phyloP scores from a whole-genome alignment of 2,888 invertebrate genomes.

The Agelastica alni region DNA sequence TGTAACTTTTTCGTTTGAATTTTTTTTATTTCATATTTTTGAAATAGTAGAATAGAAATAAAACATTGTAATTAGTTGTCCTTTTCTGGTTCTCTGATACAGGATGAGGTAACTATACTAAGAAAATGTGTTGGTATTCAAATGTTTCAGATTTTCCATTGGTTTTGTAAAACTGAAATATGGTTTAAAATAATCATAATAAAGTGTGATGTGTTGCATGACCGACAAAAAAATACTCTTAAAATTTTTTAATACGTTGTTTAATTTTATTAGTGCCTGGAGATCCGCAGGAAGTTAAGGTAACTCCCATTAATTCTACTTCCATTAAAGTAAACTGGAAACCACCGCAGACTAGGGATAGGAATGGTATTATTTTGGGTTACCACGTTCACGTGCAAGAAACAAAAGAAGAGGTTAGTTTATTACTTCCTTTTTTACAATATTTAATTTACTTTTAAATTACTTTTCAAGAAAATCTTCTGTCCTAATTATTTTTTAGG shows the following conservation, averaged over 20 bases:
- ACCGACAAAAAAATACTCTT: slow-evolving; percentile 19
- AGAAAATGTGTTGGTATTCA: slow-evolving; percentile 72
- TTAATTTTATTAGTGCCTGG: too few relatives aligned
- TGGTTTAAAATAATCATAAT: slow-evolving; percentile 41
- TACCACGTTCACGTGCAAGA: slow-evolving; percentile 97
- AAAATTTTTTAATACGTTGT: too few relatives aligned
- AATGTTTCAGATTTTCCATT: slow-evolving; percentile 58
- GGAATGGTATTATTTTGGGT: slow-evolving; percentile 93
- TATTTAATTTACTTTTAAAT: too few relatives aligned
- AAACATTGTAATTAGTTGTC: slow-evolving; percentile 25
- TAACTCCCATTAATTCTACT: slow-evolving; percentile 91
- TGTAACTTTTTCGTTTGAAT: slow-evolving; percentile 2
- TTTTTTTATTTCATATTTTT: slow-evolving; percentile 20
- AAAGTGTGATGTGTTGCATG: slow-evolving; percentile 55
- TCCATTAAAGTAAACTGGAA: slow-evolving; percentile 94
- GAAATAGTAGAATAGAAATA: slow-evolving; percentile 22
- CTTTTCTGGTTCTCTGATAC: slow-evolving; percentile 26
- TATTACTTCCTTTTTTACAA: too few relatives aligned
- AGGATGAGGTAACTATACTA: slow-evolving; percentile 57
- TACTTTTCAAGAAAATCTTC: too few relatives aligned
- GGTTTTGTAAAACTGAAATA: slow-evolving; percentile 44
- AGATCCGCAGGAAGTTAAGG: slow-evolving; percentile 91
- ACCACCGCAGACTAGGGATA: slow-evolving; percentile 86
- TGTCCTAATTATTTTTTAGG: too few relatives aligned
- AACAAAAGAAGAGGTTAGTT: slow-evolving; percentile 77